A percentile compares a stretch with the other conserved stretches of the same genome.
Conservation (phyloP, 2,113 vertebrate genomes). For the Fregetta grallaria region DNA sequence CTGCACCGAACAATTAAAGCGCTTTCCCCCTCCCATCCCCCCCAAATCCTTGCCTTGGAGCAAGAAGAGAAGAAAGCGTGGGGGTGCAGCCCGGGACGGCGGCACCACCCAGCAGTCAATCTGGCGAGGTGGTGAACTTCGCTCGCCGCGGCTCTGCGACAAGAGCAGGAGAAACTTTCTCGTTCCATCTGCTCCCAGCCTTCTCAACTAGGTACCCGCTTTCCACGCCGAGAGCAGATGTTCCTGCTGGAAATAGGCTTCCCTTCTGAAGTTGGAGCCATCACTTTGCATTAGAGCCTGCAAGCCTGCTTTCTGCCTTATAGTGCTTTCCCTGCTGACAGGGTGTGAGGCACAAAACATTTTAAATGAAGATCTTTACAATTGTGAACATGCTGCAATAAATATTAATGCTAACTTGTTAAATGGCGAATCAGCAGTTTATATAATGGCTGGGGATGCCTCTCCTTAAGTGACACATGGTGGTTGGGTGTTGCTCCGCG, state of each 20-base stretch:
- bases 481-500: background rate
- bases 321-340: slow-evolving; percentile 65
- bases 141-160: background rate
- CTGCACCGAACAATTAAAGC: background rate
- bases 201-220: background rate
- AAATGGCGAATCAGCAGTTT: slow-evolving; percentile 39
- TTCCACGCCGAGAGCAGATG: slow-evolving; percentile 62
- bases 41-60: background rate
- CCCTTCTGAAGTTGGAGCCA: slow-evolving; percentile 64
- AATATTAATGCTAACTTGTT: slow-evolving; percentile 68
- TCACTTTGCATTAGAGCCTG: slow-evolving; percentile 71
- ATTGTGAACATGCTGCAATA: slow-evolving; percentile 67
- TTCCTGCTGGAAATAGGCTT: slow-evolving; percentile 72
- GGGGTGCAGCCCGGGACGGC: background rate
- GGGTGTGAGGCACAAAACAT: slow-evolving; percentile 70
- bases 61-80: background rate
- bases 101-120: slow-evolving; percentile 34
- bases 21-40: accelerated
- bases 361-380: slow-evolving; percentile 69
- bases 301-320: slow-evolving; percentile 63
- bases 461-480: slow-evolving; percentile 25
- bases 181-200: slow-evolving; percentile 61
- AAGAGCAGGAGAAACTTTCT: slow-evolving; percentile 18
- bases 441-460: slow-evolving; percentile 46
- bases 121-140: slow-evolving; percentile 46